Conservation (phyloP, 2,113 vertebrate species). For the Miniopterus natalensis region DNA sequence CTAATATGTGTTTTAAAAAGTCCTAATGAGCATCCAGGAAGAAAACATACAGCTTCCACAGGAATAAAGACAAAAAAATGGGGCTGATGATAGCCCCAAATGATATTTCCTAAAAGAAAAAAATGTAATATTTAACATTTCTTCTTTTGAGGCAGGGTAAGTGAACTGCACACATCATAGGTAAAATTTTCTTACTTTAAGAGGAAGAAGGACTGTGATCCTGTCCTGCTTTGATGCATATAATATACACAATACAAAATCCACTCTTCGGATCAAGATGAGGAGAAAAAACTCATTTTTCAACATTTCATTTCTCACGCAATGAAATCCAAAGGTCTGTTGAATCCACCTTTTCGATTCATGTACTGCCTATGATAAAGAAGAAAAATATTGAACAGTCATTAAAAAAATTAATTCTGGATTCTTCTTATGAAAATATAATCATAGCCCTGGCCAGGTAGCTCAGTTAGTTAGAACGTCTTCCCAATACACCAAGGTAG, state of each 20-base stretch:
- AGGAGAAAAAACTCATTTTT: not conserved
- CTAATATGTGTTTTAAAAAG: conserved; percentile 69
- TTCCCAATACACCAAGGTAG: not conserved
- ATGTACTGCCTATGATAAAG: conserved; percentile 94
- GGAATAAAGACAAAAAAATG: conserved; percentile 64
- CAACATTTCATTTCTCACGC: conserved; percentile 88
- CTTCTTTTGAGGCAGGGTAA: conserved; percentile 49
- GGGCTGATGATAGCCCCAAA: conserved; percentile 50
- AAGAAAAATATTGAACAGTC: conserved; percentile 50
- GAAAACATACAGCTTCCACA: conserved; percentile 69
- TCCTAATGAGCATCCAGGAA: conserved; percentile 66
- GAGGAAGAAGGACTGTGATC: conserved; percentile 65
- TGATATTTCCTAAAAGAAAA: conserved; percentile 71
- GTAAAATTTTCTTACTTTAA: conserved; percentile 68
- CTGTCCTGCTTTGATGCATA: conserved; percentile 19
- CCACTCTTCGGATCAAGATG: conserved; percentile 58
- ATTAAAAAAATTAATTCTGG: not conserved
- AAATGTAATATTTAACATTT: conserved; percentile 53
- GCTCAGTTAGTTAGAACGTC: not conserved
- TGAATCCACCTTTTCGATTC: conserved; percentile 99
- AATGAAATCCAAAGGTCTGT: conserved; percentile 99
- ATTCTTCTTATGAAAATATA: not conserved
- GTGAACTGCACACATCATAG: conserved; percentile 47
- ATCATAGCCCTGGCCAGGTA: not conserved
- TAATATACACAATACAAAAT: conserved; percentile 69